These are phyloP conservation scores for Drosophila subsilvestris DNA, from an alignment of 2,888 invertebrate genomes.

Conservation along the genomic window DNA sequence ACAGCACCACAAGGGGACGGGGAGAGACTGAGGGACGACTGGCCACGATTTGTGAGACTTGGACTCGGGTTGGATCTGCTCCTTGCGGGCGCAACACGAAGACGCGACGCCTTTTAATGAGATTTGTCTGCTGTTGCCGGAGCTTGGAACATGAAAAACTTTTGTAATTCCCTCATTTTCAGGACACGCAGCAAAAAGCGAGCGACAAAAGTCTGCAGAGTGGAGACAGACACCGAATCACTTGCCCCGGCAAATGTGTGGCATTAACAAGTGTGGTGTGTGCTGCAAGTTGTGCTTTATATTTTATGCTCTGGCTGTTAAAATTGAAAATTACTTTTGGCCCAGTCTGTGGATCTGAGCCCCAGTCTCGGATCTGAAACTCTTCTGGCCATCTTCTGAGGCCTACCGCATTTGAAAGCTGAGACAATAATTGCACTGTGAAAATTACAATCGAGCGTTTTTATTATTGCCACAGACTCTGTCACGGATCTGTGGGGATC, in stretches of 20 bases:
- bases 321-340: slow-evolving; percentile 74
- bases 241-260: slow-evolving; percentile 38
- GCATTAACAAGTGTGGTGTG: slow-evolving; percentile 60
- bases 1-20: slow-evolving; percentile 28
- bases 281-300: slow-evolving; percentile 52
- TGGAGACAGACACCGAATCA: slow-evolving; percentile 17
- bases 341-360: slow-evolving; percentile 13
- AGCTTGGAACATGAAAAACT: slow-evolving; percentile 61
- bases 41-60: slow-evolving; percentile 42
- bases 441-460: slow-evolving; percentile 75
- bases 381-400: slow-evolving; percentile 20
- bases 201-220: slow-evolving; percentile 30
- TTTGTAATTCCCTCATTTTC: slow-evolving; percentile 59
- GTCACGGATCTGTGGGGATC: slow-evolving; percentile 54
- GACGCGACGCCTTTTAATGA: slow-evolving; percentile 77
- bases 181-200: slow-evolving; percentile 68
- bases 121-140: slow-evolving; percentile 70
- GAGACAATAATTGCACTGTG: slow-evolving; percentile 73
- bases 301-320: slow-evolving; percentile 73
- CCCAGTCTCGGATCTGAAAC: neutral
- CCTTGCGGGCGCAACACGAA: slow-evolving; percentile 50
- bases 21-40: slow-evolving; percentile 11
- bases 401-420: slow-evolving; percentile 75
- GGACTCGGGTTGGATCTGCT: slow-evolving; percentile 26
- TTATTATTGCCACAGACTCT: slow-evolving; percentile 61